These are phyloP conservation scores for Oenanthe melanoleuca DNA, from an alignment of 2,113 vertebrate species.

Conservation along the genomic window DNA sequence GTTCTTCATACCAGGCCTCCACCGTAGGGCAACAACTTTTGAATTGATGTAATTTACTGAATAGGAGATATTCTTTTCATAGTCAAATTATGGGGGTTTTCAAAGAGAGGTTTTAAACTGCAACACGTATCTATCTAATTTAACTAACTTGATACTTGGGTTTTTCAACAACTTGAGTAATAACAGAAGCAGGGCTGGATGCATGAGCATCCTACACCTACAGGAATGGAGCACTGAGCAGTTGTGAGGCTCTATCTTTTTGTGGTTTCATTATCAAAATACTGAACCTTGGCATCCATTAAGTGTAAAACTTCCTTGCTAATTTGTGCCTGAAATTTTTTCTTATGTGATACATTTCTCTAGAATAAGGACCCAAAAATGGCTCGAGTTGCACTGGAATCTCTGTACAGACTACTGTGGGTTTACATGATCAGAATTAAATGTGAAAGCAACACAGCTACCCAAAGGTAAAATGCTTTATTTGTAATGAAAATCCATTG, in stretches of 20 bases:
- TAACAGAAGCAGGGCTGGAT: not conserved
- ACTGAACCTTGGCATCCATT: not conserved
- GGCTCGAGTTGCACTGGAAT: conserved; percentile 98
- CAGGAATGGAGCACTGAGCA: not conserved
- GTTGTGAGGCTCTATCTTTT: not conserved
- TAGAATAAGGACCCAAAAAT: conserved; percentile 99
- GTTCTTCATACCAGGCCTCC: not conserved
- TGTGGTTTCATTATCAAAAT: not conserved
- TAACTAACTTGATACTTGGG: not conserved
- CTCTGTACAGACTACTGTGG: conserved; percentile 96
- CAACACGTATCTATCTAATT: not conserved
- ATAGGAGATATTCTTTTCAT: not conserved
- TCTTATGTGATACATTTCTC: conserved; percentile 18
- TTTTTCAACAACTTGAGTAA: not conserved
- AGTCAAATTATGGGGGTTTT: not conserved
- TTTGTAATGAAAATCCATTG: not conserved
- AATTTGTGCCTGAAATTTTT: not conserved
- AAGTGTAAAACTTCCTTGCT: not conserved
- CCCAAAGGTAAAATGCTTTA: conserved; percentile 86
- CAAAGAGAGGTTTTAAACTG: not conserved
- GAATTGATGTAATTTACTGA: not conserved
- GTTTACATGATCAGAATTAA: conserved; percentile 99
- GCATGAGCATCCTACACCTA: not conserved
- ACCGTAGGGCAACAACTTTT: not conserved
- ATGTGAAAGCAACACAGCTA: conserved; percentile 98